Percentiles rank a stretch among this genome's conserved stretches.
Conservation (phyloP, 2,888 invertebrate species). For the Papilio gigon region DNA sequence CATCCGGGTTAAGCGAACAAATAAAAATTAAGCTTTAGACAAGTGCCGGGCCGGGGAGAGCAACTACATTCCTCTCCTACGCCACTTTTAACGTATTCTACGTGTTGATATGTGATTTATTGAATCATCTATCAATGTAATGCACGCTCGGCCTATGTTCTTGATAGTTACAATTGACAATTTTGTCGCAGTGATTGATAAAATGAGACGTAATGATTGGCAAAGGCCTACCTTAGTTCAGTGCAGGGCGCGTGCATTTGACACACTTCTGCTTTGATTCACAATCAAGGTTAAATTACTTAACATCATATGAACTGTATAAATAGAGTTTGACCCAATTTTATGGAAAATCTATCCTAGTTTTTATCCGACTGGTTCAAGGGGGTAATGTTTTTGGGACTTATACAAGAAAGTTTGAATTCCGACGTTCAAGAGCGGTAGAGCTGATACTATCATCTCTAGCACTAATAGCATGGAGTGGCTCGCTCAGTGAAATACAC, state of each 20-base stretch:
- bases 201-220: slow-evolving; percentile 13
- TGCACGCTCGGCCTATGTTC: no score
- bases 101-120: not conserved
- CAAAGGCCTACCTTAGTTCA: slow-evolving; percentile 1
- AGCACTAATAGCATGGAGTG: no score
- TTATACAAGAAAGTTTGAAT: no score
- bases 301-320: not conserved
- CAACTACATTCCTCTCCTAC: not conserved
- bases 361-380: not conserved
- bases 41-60: not conserved
- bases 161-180: not conserved
- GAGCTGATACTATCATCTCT: no score
- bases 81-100: no score
- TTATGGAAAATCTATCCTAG: not conserved
- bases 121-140: not conserved
- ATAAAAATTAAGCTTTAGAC: slow-evolving; percentile 6
- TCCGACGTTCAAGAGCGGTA: no score
- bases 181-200: slow-evolving; percentile 2
- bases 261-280: slow-evolving; percentile 9
- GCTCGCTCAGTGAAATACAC: no score
- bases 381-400: no score
- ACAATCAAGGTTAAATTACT: slow-evolving; percentile 13
- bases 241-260: not conserved
- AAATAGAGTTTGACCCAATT: slow-evolving; percentile 15
- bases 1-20: slow-evolving; percentile 31